phyloP scores from a whole-genome alignment of 2,888 invertebrate genomes.

The Agelastica alni region DNA sequence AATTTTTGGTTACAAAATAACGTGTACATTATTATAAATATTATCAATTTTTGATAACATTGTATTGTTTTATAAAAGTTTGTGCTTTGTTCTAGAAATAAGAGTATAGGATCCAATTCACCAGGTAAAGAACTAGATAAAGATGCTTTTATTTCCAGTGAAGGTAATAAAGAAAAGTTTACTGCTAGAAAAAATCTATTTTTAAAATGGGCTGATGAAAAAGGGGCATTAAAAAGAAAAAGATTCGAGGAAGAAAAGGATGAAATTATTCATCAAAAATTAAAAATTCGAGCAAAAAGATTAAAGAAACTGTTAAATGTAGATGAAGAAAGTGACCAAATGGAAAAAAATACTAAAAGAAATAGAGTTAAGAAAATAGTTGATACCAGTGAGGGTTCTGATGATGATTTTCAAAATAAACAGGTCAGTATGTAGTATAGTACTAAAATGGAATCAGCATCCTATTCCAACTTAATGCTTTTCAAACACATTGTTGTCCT shows the following conservation, averaged over 20 bases:
- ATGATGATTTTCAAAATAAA: no score
- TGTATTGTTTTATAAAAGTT: no score
- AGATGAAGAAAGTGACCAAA: slow-evolving; percentile 8
- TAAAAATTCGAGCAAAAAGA: slow-evolving; percentile 65
- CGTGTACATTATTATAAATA: background rate
- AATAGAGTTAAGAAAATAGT: slow-evolving; percentile 10
- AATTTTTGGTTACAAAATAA: no score
- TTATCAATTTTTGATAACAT: background rate
- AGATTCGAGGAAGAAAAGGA: slow-evolving; percentile 62
- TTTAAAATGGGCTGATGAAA: slow-evolving; percentile 67
- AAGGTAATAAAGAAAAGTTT: slow-evolving; percentile 32
- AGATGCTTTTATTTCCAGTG: slow-evolving; percentile 41
- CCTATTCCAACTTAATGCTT: no score
- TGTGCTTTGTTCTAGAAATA: slow-evolving; percentile 56
- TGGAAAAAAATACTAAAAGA: slow-evolving; percentile 4
- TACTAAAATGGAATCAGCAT: no score
- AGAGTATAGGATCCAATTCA: slow-evolving; percentile 66
- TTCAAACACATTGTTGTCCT: no score
- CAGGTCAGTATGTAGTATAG: no score
- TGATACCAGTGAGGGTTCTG: slow-evolving; percentile 21
- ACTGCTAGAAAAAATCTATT: slow-evolving; percentile 60
- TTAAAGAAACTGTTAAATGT: slow-evolving; percentile 58
- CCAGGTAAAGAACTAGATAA: slow-evolving; percentile 61
- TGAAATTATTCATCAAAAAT: slow-evolving; percentile 61
- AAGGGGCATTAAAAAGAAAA: slow-evolving; percentile 65